Conservation (phyloP, 2,113 vertebrate species). For the Dasypus novemcinctus region DNA sequence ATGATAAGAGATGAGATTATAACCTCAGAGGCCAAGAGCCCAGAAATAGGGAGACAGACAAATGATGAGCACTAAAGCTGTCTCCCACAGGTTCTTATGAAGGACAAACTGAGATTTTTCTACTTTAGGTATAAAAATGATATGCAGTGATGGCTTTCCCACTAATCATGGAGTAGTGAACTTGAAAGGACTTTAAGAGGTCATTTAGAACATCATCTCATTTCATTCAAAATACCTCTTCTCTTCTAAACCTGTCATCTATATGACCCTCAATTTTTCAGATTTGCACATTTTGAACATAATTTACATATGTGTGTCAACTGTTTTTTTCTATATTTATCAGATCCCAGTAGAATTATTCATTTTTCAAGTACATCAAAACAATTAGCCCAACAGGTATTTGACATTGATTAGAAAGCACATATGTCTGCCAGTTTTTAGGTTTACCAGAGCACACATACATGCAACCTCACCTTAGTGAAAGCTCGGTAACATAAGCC, state of each 20-base stretch:
- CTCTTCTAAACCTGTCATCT: not conserved
- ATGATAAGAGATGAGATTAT: conserved; percentile 69
- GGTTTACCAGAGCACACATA: not conserved
- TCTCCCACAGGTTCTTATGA: conserved; percentile 36
- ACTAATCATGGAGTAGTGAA: not conserved
- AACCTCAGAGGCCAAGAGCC: conserved; percentile 59
- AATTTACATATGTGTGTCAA: not conserved
- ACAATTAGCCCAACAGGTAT: not conserved
- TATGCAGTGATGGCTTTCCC: not conserved
- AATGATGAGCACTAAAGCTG: conserved; percentile 54
- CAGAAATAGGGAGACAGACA: conserved; percentile 64
- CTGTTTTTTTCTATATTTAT: conserved; percentile 28
- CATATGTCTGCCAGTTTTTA: conserved; percentile 31
- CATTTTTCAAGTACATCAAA: conserved; percentile 49
- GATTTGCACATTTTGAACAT: not conserved
- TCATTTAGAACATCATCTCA: not conserved
- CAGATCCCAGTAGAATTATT: not conserved
- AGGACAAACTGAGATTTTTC: conserved; percentile 56
- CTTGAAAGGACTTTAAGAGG: not conserved
- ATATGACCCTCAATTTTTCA: not conserved
- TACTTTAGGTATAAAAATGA: conserved; percentile 38
- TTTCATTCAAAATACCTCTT: conserved; percentile 17
- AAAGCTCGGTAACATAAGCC: conserved; percentile 97
- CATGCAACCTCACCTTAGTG: conserved; percentile 91
- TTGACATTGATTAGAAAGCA: conserved; percentile 52